phyloP scores from a whole-genome alignment of 2,888 invertebrate species.

The Chromoteleia sp. region DNA sequence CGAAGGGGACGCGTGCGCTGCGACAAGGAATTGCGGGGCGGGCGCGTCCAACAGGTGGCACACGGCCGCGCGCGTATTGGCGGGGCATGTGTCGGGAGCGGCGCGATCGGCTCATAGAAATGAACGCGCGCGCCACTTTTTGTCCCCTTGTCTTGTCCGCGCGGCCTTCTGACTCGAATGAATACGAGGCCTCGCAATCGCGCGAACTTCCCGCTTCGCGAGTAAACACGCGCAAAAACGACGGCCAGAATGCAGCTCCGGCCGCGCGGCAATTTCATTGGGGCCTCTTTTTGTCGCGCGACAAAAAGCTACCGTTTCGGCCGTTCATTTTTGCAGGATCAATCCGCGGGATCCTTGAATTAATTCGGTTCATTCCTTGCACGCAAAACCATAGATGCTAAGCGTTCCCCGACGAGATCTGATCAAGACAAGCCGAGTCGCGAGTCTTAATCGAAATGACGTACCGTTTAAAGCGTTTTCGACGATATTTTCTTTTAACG shows the following conservation, averaged over 20 bases:
- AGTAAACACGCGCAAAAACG: slow-evolving; percentile 2
- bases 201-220: slow-evolving; percentile 29
- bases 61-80: slow-evolving; percentile 5
- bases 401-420: too few relatives aligned
- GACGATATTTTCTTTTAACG: too few relatives aligned
- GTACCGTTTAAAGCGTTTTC: too few relatives aligned
- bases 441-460: too few relatives aligned
- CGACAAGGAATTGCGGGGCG: too few relatives aligned
- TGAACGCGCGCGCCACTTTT: slow-evolving; percentile 11
- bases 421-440: too few relatives aligned
- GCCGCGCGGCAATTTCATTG: neutral
- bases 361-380: too few relatives aligned
- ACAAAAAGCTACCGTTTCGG: neutral
- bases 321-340: neutral
- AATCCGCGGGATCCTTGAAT: neutral
- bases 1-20: too few relatives aligned
- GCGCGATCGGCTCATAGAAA: slow-evolving; percentile 22
- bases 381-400: too few relatives aligned
- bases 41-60: slow-evolving; percentile 37
- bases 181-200: slow-evolving; percentile 17
- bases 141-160: slow-evolving; percentile 9
- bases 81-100: slow-evolving; percentile 24
- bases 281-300: slow-evolving; percentile 2
- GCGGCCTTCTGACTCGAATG: slow-evolving; percentile 27
- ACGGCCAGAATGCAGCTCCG: neutral